phyloP scores from a whole-genome alignment of 1,140 invertebrate genomes.

The Megathymus violae region DNA sequence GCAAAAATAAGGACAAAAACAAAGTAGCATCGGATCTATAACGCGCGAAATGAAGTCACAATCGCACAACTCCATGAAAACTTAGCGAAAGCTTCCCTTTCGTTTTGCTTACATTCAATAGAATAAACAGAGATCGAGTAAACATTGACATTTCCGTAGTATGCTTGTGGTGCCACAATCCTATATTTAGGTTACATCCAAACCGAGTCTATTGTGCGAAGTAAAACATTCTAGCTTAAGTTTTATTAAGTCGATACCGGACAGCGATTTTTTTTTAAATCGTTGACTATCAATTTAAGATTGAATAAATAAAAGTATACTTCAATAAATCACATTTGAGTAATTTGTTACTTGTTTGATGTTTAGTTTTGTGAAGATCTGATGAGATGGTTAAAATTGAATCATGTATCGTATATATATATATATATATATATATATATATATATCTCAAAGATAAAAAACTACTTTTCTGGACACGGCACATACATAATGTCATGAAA shows the following conservation, averaged over 20 bases:
- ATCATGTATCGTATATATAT: too few species aligned
- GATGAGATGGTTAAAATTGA: too few species aligned
- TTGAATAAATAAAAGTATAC: too few species aligned
- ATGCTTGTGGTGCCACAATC: slow-evolving; percentile 68
- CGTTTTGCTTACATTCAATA: slow-evolving; percentile 51
- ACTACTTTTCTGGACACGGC: too few species aligned
- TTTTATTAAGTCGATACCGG: slow-evolving; percentile 44
- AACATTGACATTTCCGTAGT: slow-evolving; percentile 64
- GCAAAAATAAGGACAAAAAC: background rate
- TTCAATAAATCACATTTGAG: too few species aligned
- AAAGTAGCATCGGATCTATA: background rate
- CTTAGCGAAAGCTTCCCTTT: slow-evolving; percentile 36
- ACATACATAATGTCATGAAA: too few species aligned
- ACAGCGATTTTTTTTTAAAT: background rate
- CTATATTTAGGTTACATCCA: slow-evolving; percentile 81
- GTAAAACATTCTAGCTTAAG: slow-evolving; percentile 74
- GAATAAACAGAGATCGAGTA: slow-evolving; percentile 66
- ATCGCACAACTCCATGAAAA: slow-evolving; percentile 35
- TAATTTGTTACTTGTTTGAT: too few species aligned
- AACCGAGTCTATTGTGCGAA: slow-evolving; percentile 80
- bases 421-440: too few species aligned
- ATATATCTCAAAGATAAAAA: too few species aligned
- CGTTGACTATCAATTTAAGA: too few species aligned
- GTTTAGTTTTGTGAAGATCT: too few species aligned
- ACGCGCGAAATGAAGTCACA: background rate